Evolutionary conservation across 64 coral and sea anemone species (phyloP).

Genomic region (Hydrozoanthus tunicans): DNA sequence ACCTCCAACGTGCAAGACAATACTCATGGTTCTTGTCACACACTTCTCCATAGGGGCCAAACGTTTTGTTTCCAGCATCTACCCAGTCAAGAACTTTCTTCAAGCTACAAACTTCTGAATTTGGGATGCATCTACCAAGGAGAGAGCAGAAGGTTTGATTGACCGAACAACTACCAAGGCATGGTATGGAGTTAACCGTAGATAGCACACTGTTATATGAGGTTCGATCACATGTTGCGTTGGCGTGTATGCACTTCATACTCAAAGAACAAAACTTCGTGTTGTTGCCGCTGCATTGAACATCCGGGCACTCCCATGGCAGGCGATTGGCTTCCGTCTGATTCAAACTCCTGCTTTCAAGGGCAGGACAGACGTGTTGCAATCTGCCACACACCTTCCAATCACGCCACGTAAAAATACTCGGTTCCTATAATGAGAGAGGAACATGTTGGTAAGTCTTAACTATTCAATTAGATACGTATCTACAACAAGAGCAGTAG

Average conservation of each 20-base stretch:
- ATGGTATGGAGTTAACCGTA: background rate
- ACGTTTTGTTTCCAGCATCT: background rate
- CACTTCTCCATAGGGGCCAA: conserved; percentile 5
- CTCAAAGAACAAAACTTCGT: conserved; percentile 45
- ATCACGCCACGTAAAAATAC: conserved; percentile 5
- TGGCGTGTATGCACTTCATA: background rate
- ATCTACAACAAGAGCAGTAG: no score
- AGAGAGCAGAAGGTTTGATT: background rate
- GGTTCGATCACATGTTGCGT: background rate
- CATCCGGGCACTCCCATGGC: background rate
- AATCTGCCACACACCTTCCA: conserved; percentile 41
- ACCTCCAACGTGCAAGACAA: background rate
- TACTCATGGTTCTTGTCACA: background rate
- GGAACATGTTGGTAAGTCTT: no score
- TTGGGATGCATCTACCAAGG: background rate
- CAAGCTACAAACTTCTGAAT: background rate
- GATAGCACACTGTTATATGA: background rate
- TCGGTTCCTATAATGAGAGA: conserved; percentile 1
- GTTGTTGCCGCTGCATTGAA: background rate
- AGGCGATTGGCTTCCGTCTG: background rate
- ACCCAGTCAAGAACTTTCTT: conserved; percentile 7
- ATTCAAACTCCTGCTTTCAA: background rate
- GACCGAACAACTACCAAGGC: background rate
- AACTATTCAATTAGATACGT: no score
- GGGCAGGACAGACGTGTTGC: conserved; percentile 15